phyloP scores from a whole-genome alignment of 2,888 invertebrate genomes.

The Rhingia campestris region DNA sequence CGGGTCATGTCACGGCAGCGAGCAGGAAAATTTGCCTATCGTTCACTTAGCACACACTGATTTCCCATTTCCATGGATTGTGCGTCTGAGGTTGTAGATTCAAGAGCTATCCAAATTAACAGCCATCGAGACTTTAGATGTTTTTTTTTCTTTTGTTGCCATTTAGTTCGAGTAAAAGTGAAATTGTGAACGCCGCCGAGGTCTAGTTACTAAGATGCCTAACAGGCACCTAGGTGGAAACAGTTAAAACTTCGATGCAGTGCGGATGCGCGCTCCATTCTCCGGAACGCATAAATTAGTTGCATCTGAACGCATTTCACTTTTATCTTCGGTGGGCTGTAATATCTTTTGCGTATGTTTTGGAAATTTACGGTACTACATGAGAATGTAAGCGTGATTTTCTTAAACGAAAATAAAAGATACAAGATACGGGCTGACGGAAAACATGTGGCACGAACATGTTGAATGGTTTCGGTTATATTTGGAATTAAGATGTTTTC shows the following conservation, averaged over 20 bases:
- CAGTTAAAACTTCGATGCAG: constrained; percentile 8
- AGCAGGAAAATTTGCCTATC: constrained; percentile 32
- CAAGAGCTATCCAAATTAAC: constrained; percentile 30
- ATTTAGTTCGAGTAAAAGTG: constrained; percentile 71
- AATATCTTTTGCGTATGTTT: constrained; percentile 19
- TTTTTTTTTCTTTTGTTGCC: background rate
- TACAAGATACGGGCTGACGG: constrained; percentile 20
- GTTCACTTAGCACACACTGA: background rate
- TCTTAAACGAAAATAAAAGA: constrained; percentile 30
- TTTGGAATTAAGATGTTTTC: constrained; percentile 28
- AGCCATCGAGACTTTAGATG: constrained; percentile 24
- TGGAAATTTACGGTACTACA: constrained; percentile 32
- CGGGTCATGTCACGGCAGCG: constrained; percentile 44
- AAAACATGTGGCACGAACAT: constrained; percentile 66
- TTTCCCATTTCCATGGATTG: background rate
- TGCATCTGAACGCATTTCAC: constrained; percentile 70
- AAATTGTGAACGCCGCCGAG: constrained; percentile 44
- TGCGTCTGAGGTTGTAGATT: background rate
- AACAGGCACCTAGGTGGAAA: constrained; percentile 28
- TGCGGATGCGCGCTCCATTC: constrained; percentile 50
- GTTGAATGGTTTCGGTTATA: constrained; percentile 42
- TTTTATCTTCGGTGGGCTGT: constrained; percentile 60
- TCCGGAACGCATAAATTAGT: constrained; percentile 71
- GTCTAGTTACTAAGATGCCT: constrained; percentile 28
- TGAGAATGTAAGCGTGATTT: background rate